These are phyloP conservation scores for Rhaphigaster nebulosa DNA, from an alignment of 2,888 invertebrate genomes.

Conservation along the genomic window DNA sequence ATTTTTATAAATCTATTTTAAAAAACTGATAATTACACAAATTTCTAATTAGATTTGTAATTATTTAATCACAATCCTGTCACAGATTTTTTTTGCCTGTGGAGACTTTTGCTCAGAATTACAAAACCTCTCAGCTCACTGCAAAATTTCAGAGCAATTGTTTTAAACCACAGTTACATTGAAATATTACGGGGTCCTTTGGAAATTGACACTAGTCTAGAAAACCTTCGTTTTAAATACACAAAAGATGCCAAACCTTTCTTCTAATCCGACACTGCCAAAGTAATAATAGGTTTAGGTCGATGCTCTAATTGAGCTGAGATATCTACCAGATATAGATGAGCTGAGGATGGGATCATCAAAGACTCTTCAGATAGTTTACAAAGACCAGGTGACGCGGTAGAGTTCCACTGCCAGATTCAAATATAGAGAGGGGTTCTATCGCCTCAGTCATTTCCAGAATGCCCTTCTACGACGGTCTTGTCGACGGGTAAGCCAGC, in stretches of 20 bases:
- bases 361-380: background rate
- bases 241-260: background rate
- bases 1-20: too few species aligned
- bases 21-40: too few species aligned
- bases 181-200: too few species aligned
- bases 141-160: too few species aligned
- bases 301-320: background rate
- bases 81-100: too few species aligned
- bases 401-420: background rate
- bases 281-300: background rate
- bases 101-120: too few species aligned
- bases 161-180: too few species aligned
- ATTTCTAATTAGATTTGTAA: too few species aligned
- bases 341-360: background rate
- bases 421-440: slow-evolving; percentile 27
- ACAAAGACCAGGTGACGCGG: slow-evolving; percentile 6
- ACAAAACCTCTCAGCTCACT: too few species aligned
- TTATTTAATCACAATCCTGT: too few species aligned
- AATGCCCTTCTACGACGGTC: slow-evolving; percentile 29
- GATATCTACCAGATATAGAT: background rate
- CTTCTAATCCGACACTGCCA: background rate
- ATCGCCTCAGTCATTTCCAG: background rate
- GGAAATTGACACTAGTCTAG: too few species aligned
- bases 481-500: slow-evolving; percentile 20
- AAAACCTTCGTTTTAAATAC: too few species aligned